Evolutionary conservation across 2,113 vertebrate genomes (phyloP).

Genomic region (Leptodactylus fuscus): DNA sequence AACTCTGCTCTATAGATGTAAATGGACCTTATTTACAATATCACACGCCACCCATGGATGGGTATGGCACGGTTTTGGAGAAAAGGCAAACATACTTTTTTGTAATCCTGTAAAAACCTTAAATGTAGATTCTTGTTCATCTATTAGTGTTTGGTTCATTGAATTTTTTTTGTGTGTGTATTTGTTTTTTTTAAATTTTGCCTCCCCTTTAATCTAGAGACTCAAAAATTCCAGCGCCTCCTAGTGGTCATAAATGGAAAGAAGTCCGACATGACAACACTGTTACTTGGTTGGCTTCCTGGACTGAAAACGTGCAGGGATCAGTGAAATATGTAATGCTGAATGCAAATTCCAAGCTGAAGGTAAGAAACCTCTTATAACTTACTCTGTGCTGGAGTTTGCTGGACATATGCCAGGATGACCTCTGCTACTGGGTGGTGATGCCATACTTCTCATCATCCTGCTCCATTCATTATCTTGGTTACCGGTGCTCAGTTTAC

Average conservation of each 20-base stretch:
- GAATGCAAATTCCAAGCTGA: slow-evolving; percentile 80
- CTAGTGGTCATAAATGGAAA: slow-evolving; percentile 73
- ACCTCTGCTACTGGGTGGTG: background rate
- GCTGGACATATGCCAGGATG: background rate
- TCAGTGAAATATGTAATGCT: slow-evolving; percentile 75
- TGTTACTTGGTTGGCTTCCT: slow-evolving; percentile 71
- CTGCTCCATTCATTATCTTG: no score
- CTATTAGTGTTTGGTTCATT: no score
- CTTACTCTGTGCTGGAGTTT: background rate
- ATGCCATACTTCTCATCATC: no score
- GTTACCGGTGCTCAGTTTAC: no score
- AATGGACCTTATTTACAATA: no score
- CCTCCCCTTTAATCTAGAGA: slow-evolving; percentile 62
- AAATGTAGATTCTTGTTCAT: no score
- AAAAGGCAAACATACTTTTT: no score
- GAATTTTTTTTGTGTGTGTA: background rate
- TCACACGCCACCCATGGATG: no score
- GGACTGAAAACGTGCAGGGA: slow-evolving; percentile 73
- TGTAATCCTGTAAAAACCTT: no score
- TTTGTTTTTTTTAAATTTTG: no score
- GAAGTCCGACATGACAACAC: slow-evolving; percentile 71
- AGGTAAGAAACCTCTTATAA: slow-evolving; percentile 65
- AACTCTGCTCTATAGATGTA: no score
- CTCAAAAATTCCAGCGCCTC: slow-evolving; percentile 68
- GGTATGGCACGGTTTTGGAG: no score